A percentile compares a stretch with the other conserved stretches of the same genome.
phyloP scores from a whole-genome alignment of 1,140 invertebrate genomes.

The Paracyclopina nana region DNA sequence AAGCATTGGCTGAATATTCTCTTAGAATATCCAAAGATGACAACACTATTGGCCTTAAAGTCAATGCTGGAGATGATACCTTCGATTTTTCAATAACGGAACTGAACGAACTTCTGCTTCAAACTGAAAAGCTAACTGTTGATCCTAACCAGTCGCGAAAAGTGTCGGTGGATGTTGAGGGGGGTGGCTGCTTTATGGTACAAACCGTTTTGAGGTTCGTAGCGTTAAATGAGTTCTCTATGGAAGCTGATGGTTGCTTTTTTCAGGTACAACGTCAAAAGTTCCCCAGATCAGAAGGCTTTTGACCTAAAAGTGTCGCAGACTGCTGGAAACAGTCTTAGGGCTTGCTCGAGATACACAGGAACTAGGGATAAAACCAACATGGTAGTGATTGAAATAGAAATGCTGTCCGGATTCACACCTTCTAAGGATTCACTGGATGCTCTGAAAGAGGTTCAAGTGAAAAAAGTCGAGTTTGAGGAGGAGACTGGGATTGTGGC shows the following conservation, averaged over 20 bases:
- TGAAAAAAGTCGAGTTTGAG: slow-evolving; percentile 4
- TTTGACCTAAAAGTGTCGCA: slow-evolving; percentile 19
- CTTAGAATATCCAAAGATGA: slow-evolving; percentile 24
- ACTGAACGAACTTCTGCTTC: slow-evolving; percentile 19
- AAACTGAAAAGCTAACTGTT: slow-evolving; percentile 26
- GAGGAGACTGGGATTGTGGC: background rate
- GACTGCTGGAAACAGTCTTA: background rate
- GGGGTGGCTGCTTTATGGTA: slow-evolving; percentile 33
- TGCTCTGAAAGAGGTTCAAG: slow-evolving; percentile 12
- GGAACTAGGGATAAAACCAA: slow-evolving; percentile 32
- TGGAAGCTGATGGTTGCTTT: too few species aligned
- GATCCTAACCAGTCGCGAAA: slow-evolving; percentile 29
- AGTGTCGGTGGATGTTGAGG: slow-evolving; percentile 31
- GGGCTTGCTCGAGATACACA: slow-evolving; percentile 19
- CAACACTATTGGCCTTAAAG: slow-evolving; percentile 24
- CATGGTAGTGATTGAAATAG: slow-evolving; percentile 20
- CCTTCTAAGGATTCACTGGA: slow-evolving; percentile 7
- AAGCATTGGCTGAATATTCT: slow-evolving; percentile 40
- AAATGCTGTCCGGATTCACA: slow-evolving; percentile 19
- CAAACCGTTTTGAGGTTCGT: slow-evolving; percentile 33
- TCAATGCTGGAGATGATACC: background rate
- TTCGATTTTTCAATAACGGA: background rate
- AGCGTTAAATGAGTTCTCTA: too few species aligned
- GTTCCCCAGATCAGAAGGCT: slow-evolving; percentile 27
- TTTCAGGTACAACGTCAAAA: slow-evolving; percentile 32